A percentile compares a stretch with the other conserved stretches of the same genome.
These are phyloP conservation scores for Entomobrya proxima DNA, from an alignment of 2,888 invertebrate species.

Conservation along the genomic window DNA sequence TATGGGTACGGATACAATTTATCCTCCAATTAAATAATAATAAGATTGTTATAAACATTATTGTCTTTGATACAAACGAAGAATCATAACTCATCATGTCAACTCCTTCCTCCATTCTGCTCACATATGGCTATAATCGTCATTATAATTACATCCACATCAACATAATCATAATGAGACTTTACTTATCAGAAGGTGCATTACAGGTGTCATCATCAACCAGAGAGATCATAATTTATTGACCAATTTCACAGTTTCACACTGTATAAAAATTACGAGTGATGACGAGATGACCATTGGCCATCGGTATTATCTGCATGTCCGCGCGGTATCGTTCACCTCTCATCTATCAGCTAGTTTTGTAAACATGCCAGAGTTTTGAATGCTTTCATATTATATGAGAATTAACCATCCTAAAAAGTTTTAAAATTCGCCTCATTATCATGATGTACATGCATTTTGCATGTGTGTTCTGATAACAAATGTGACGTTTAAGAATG, in stretches of 20 bases:
- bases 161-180: neutral
- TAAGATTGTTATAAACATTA: neutral
- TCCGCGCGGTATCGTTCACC: neutral
- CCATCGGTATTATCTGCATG: neutral
- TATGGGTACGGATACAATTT: neutral
- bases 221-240: neutral
- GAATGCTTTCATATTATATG: neutral
- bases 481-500: conserved; percentile 23
- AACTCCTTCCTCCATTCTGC: neutral
- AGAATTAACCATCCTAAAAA: neutral
- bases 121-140: neutral
- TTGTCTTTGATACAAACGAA: neutral
- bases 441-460: conserved; percentile 17
- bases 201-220: neutral
- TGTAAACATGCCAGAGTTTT: neutral
- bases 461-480: neutral
- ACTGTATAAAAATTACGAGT: neutral
- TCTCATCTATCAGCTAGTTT: neutral
- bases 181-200: neutral
- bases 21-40: neutral
- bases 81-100: neutral
- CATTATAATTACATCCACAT: neutral
- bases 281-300: neutral
- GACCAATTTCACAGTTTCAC: conserved; percentile 12
- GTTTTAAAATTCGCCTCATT: conserved; percentile 14